A percentile compares a stretch with the other conserved stretches of the same genome.
Evolutionary conservation across 2,888 invertebrate genomes (phyloP).

Genomic region (Dinocampus coccinellae): DNA sequence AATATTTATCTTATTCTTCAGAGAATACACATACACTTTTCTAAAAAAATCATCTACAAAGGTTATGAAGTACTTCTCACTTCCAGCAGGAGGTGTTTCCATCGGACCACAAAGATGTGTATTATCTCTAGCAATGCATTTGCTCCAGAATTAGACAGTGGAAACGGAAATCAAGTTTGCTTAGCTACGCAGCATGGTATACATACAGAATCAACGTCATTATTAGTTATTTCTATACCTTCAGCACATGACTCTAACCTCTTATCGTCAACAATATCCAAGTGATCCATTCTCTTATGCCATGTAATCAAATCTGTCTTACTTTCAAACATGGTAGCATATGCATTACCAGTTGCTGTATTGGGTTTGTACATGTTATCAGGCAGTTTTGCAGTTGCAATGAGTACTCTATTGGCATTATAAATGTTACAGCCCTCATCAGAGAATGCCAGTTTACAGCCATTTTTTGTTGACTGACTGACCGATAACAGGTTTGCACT

Average conservation of each 20-base stretch:
- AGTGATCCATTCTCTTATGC: slow-evolving; percentile 24
- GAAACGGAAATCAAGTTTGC: not conserved
- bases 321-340: too few species aligned
- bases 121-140: slow-evolving; percentile 4
- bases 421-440: slow-evolving; percentile 6
- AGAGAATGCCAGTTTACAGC: not conserved
- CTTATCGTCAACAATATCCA: slow-evolving; percentile 1
- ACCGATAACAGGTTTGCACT: slow-evolving; percentile 45
- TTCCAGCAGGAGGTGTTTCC: not conserved
- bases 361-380: slow-evolving; percentile 17
- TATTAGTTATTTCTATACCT: not conserved
- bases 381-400: slow-evolving; percentile 11
- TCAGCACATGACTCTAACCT: not conserved
- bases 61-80: slow-evolving; percentile 10
- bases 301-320: not conserved
- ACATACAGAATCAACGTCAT: not conserved
- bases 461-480: slow-evolving; percentile 32
- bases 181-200: not conserved
- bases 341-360: not conserved
- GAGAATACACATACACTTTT: slow-evolving; percentile 40
- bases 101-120: slow-evolving; percentile 7
- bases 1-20: slow-evolving; percentile 49
- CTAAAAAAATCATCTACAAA: slow-evolving; percentile 25
- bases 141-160: not conserved
- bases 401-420: not conserved